Percentiles rank a stretch among this genome's conserved stretches.
phyloP scores from a whole-genome alignment of 2,113 vertebrate genomes.

The Poeciliopsis turrubarensis region DNA sequence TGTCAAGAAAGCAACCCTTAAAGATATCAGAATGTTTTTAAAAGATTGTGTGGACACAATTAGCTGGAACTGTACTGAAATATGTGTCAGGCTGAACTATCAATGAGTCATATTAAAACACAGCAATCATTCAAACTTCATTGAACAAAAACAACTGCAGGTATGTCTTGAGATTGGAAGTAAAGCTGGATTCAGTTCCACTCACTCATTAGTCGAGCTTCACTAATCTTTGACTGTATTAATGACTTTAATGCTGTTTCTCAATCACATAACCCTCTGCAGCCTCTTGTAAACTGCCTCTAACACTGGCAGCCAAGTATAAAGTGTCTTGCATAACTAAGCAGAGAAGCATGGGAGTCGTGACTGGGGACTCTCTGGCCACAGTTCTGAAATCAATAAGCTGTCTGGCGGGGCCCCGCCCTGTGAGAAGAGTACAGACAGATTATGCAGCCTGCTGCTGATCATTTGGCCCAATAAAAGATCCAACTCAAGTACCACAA shows the following conservation, averaged over 20 bases:
- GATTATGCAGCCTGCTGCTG: constrained; percentile 72
- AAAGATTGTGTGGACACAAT: background rate
- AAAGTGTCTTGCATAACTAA: constrained; percentile 55
- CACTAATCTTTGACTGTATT: too few species aligned
- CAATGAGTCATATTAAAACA: background rate
- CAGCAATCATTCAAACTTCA: background rate
- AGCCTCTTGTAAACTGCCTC: constrained; percentile 19
- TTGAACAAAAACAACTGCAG: too few species aligned
- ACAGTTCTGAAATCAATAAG: constrained; percentile 73
- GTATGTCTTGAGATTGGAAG: too few species aligned
- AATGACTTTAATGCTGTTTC: too few species aligned
- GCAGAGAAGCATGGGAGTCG: constrained; percentile 57
- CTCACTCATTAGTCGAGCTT: too few species aligned
- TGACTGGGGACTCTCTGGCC: constrained; percentile 70
- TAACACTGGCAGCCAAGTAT: constrained; percentile 25
- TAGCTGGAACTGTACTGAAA: background rate
- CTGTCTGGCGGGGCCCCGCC: constrained; percentile 50
- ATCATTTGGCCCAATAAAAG: constrained; percentile 76
- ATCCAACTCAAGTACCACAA: constrained; percentile 64
- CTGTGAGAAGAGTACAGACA: constrained; percentile 69
- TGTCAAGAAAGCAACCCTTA: background rate
- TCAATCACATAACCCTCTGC: background rate
- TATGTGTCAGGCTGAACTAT: background rate
- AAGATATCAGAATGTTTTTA: background rate
- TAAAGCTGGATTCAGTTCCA: too few species aligned